These are phyloP conservation scores for Pampus argenteus DNA, from an alignment of 2,797 vertebrate genomes.

Conservation along the genomic window DNA sequence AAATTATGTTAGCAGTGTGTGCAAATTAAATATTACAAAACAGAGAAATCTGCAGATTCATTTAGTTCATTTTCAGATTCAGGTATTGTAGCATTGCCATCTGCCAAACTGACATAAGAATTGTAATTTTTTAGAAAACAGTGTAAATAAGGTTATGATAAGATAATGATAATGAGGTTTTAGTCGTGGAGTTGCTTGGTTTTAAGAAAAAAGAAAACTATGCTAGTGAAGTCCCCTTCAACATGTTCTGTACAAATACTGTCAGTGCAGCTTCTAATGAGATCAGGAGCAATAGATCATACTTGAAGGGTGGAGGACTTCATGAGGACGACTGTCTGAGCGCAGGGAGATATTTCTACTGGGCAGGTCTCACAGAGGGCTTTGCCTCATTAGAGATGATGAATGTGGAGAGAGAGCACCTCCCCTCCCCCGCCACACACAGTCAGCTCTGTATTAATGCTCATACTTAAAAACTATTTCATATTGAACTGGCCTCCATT, in stretches of 20 bases:
- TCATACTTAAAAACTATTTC: background rate
- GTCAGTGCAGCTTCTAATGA: conserved; percentile 39
- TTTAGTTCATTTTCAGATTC: too few relatives aligned
- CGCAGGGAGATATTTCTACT: conserved; percentile 19
- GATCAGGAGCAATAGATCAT: conserved; percentile 20
- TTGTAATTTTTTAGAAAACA: too few relatives aligned
- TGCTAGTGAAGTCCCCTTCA: background rate
- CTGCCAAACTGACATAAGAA: too few relatives aligned
- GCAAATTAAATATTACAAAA: too few relatives aligned
- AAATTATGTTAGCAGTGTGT: too few relatives aligned
- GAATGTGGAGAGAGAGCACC: conserved; percentile 34
- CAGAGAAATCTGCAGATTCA: too few relatives aligned
- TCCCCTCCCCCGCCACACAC: too few relatives aligned
- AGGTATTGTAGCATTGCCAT: too few relatives aligned
- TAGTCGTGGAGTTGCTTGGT: background rate
- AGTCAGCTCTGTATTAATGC: background rate
- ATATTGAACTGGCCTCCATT: background rate
- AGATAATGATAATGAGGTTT: too few relatives aligned
- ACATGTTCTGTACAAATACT: background rate
- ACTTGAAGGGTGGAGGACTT: conserved; percentile 21
- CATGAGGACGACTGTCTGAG: background rate
- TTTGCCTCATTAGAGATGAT: conserved; percentile 61
- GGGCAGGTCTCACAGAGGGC: conserved; percentile 18
- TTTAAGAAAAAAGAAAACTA: background rate
- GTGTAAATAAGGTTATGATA: too few relatives aligned